phyloP scores from a whole-genome alignment of 2,888 invertebrate species.

The Silvanus unidentatus region DNA sequence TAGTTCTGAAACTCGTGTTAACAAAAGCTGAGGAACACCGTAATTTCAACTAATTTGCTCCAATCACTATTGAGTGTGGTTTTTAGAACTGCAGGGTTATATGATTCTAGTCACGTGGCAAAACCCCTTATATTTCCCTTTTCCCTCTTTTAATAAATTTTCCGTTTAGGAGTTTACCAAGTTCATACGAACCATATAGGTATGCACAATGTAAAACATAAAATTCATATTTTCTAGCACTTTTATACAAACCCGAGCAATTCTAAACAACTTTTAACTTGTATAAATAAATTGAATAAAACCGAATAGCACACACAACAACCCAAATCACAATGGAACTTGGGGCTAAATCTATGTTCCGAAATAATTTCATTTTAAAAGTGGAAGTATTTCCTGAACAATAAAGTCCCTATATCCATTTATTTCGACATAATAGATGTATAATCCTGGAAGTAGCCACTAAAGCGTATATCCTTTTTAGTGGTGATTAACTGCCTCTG shows the following conservation, averaged over 20 bases:
- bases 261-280: too few relatives aligned
- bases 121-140: conserved; percentile 2
- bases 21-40: conserved; percentile 18
- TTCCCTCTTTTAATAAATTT: conserved; percentile 2
- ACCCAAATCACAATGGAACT: too few relatives aligned
- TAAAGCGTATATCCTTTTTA: conserved; percentile 25
- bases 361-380: too few relatives aligned
- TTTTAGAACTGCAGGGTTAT: conserved; percentile 14
- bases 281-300: too few relatives aligned
- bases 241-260: too few relatives aligned
- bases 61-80: conserved; percentile 20
- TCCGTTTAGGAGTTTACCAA: too few relatives aligned
- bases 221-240: too few relatives aligned
- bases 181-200: too few relatives aligned
- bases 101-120: conserved; percentile 17
- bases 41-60: conserved; percentile 18
- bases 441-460: conserved; percentile 24
- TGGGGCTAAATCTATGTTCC: too few relatives aligned
- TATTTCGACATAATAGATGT: conserved; percentile 21
- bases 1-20: conserved; percentile 32
- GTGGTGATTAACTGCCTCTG: conserved; percentile 28
- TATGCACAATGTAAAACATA: too few relatives aligned
- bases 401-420: conserved; percentile 18
- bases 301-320: too few relatives aligned
- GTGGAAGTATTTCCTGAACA: conserved; percentile 8